Evolutionary conservation across 2,113 vertebrate genomes (phyloP), one percentile per base, ranked within the genome.

Genomic region (Cynoglossus semilaevis): DNA sequence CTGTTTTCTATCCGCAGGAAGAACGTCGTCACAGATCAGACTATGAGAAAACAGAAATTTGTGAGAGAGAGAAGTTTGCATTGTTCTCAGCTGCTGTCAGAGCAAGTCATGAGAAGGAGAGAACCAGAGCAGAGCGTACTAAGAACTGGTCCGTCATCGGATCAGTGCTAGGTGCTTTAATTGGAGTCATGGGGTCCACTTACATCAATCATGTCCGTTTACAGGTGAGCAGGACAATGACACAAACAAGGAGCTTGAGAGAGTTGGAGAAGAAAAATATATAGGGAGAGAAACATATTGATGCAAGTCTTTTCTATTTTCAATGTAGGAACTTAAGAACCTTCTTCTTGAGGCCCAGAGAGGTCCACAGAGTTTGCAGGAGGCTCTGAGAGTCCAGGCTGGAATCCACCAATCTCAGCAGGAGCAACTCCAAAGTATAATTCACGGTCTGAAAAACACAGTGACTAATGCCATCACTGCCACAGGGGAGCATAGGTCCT

Each of bases 101-200:
- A 16, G 95, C 88, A 77, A 98, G 96, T 65, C 96, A 99, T 0
- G 96, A 98, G 71, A 99, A 98, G 75, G 97, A 99, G 72, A 88
- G 97, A 15, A 80, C 95, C 0, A 88, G 97, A 76, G 94, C 97
- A 0, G 96, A 99, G 48, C 93, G 94, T 51, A 99, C 96, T 1
- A 99, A 99, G 87, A 98, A 99, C 90, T 99, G 97, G 96, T 99
- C 96, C 36, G 57, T 99, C 68, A 91, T 99, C 0, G 95, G 96
- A 37, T 99, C 97, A 0, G 90, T 99, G 4, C 85, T 97, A 3
- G 97, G 96, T 4, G 94, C 96, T 3, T 42, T 98, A 68, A 97
- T 99, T 3, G 97, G 97, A 0, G 95, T 98, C 74, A 91, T 97
- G 79, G 97, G 97, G 9, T 99, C 97, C 3, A 97, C 96, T 0